These are phyloP conservation scores for Erinaceus europaeus DNA, from an alignment of 2,113 vertebrate species.

Conservation along the genomic window DNA sequence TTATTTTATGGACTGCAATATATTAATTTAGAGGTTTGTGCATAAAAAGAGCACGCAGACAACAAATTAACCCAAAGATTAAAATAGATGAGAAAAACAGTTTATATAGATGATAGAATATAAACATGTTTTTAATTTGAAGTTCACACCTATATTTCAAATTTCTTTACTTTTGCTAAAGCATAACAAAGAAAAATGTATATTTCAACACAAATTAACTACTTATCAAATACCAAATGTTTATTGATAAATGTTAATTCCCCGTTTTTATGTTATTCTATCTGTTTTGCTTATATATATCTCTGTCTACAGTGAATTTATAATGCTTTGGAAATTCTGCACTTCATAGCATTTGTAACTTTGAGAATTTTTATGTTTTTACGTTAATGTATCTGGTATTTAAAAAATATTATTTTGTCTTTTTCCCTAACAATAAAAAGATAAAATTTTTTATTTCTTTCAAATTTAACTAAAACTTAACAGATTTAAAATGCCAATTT, in stretches of 20 bases:
- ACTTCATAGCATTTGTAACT: too few species aligned
- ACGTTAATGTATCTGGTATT: too few species aligned
- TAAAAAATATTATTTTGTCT: background rate
- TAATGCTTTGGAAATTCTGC: background rate
- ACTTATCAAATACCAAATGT: background rate
- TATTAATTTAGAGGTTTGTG: background rate
- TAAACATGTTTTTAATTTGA: background rate
- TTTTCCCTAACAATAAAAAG: background rate
- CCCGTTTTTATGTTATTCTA: background rate
- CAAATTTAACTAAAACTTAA: background rate
- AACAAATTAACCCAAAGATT: background rate
- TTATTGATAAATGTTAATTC: background rate
- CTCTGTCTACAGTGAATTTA: background rate
- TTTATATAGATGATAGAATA: background rate
- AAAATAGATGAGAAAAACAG: background rate
- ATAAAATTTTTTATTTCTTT: background rate
- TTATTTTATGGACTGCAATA: background rate
- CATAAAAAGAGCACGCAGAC: background rate
- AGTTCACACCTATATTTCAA: background rate
- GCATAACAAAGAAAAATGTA: background rate
- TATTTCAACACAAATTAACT: background rate
- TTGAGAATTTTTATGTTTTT: too few species aligned
- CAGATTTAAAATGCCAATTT: background rate
- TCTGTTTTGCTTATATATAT: background rate
- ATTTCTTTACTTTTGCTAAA: background rate